Base-by-base conservation (phyloP, 2,888 invertebrate species). In the Phalera bucephala region DNA sequence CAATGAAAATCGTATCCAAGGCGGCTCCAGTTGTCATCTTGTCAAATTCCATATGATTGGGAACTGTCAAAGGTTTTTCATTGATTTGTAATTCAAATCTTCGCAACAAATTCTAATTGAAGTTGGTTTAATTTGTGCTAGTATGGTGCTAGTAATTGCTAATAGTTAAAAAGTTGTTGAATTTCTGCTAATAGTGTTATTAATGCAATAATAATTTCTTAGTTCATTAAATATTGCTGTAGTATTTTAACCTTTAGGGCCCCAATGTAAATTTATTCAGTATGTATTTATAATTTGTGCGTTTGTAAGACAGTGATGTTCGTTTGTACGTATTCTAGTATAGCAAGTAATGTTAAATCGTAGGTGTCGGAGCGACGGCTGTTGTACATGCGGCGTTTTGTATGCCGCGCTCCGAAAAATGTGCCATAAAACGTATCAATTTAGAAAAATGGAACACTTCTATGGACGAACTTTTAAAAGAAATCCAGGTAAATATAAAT, bases 381-480 rank as follows among this genome's bases (percentile, higher is more conserved):
- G 95, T 97, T 34, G 99, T 99, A 7, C 97, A 98, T 80, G 95
- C 95, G 43, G 99, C 99, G 1, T 92, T 93, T 52, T 99, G 99
- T 80, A 94, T 95, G 68, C 95, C 98, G 5, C 92, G 97, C 26
- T 93, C 93, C 67, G 98, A 99, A 83, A 96, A 95, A 91, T 98
- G 98, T 91, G 99, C 99, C 72, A 98, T 99, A 66, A 99, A 99
- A 85, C 93, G 97, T 70, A 99, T 99, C 72, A 99, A 99, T 81
- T 91, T 99, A 75, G 99, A 99, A 84, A 99, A 99, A 92, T 99
- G 98, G 96, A 99, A 99, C 80, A 99, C 99, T n/a, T 97, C 97
- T 39, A 98, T 99, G 95, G 99, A 99, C 77, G 99, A 99, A 84
- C 88, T 99, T 46, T 82, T 98, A 74, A 97, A 93, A 88, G 95